Conservation (phyloP, 2,113 vertebrate genomes). For the Xyrauchen texanus region DNA sequence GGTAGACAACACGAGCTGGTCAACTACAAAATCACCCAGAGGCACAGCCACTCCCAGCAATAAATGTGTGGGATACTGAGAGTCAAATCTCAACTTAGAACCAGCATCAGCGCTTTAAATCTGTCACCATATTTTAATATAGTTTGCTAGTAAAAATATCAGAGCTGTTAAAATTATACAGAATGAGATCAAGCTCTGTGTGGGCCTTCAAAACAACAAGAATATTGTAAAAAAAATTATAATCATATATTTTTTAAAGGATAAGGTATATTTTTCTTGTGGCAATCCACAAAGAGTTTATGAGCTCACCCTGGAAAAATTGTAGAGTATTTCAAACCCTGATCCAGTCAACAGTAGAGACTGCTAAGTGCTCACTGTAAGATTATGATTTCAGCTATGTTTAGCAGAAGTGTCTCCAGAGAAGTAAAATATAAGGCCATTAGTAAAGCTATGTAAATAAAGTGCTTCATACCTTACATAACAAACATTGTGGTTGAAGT, state of each 20-base stretch:
- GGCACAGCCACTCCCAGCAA: neutral
- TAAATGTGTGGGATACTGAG: neutral
- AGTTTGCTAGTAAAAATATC: constrained; percentile 2
- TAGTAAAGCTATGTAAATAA: constrained; percentile 33
- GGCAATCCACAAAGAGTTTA: constrained; percentile 21
- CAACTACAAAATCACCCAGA: too few species aligned
- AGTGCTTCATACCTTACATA: constrained; percentile 35
- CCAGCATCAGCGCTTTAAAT: neutral
- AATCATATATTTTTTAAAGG: neutral
- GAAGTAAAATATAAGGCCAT: constrained; percentile 39
- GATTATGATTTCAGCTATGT: constrained; percentile 38
- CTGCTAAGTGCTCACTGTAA: constrained; percentile 25
- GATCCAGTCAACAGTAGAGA: constrained; percentile 1
- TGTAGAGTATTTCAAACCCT: constrained; percentile 9
- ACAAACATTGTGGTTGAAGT: constrained; percentile 36
- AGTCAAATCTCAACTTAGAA: neutral
- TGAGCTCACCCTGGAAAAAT: neutral
- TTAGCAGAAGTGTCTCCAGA: constrained; percentile 34
- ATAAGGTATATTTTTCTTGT: neutral
- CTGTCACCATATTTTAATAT: neutral
- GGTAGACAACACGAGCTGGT: neutral
- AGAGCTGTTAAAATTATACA: constrained; percentile 10
- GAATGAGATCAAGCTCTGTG: constrained; percentile 25
- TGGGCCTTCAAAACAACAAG: constrained; percentile 15
- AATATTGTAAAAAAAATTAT: too few species aligned